phyloP scores from a whole-genome alignment of 2,888 invertebrate genomes.

The Parochlus steinenii region DNA sequence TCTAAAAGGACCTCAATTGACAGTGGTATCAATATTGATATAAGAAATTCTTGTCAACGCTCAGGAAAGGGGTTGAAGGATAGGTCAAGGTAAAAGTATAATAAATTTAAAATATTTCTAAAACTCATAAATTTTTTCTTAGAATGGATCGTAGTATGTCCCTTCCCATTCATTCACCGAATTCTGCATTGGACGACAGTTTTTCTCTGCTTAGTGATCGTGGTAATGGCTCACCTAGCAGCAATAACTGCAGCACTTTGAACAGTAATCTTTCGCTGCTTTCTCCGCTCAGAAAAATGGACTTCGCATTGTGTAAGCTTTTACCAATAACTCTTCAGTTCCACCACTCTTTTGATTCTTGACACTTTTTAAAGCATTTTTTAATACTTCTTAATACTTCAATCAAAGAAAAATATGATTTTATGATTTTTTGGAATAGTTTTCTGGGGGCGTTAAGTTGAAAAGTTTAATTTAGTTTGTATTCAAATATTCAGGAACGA shows the following conservation, averaged over 20 bases:
- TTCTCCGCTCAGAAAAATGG: constrained; percentile 55
- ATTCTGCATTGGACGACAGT: constrained; percentile 5
- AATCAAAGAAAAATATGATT: too few species aligned
- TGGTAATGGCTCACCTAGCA: constrained; percentile 9
- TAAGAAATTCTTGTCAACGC: constrained; percentile 28
- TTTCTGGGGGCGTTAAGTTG: too few species aligned
- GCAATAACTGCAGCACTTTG: constrained; percentile 24
- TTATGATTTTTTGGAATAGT: too few species aligned
- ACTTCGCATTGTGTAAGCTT: constrained; percentile 70
- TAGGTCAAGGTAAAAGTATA: constrained; percentile 9
- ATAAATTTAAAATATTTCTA: constrained; percentile 3
- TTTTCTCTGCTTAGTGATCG: too few species aligned
- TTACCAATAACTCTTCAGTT: too few species aligned
- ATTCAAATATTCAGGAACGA: too few species aligned
- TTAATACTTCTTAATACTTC: too few species aligned
- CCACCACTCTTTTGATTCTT: too few species aligned
- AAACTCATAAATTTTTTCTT: constrained; percentile 10
- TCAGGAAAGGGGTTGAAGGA: not conserved
- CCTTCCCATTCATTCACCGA: constrained; percentile 38
- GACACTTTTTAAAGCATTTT: too few species aligned
- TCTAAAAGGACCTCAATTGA: constrained; percentile 62
- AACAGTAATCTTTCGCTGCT: constrained; percentile 29
- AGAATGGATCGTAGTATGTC: constrained; percentile 58
- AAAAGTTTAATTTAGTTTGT: too few species aligned
- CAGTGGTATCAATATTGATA: constrained; percentile 59